Evolutionary conservation across 2,797 vertebrate genomes (phyloP).

Genomic region (Cyprinodon diabolis): DNA sequence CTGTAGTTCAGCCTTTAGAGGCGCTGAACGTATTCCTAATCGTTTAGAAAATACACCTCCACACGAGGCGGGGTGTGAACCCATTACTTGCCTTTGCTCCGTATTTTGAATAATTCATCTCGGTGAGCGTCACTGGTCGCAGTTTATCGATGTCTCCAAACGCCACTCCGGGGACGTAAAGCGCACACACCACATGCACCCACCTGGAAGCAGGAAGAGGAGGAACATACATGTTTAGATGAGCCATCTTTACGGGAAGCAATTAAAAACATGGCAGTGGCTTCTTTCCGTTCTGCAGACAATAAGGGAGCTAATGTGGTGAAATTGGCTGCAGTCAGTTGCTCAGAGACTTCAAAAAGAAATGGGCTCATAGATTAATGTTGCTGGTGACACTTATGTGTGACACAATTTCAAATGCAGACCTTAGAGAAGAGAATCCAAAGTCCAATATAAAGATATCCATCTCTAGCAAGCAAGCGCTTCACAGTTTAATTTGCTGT

Average conservation of each 20-base stretch:
- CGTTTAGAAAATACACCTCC: background rate
- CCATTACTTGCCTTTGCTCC: constrained; percentile 91
- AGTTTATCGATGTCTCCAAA: constrained; percentile 99
- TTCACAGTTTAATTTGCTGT: constrained; percentile 94
- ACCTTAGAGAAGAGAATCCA: constrained; percentile 78
- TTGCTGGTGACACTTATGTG: constrained; percentile 66
- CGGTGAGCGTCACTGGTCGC: constrained; percentile 95
- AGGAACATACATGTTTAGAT: constrained; percentile 11
- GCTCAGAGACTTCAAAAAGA: constrained; percentile 59
- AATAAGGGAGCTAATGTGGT: constrained; percentile 43
- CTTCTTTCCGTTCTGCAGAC: constrained; percentile 45
- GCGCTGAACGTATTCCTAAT: constrained; percentile 2
- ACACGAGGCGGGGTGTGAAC: background rate
- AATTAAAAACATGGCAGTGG: constrained; percentile 35
- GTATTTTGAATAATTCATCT: constrained; percentile 99
- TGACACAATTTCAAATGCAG: constrained; percentile 80
- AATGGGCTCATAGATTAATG: constrained; percentile 70
- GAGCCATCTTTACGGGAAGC: constrained; percentile 18
- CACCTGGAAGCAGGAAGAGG: constrained; percentile 81
- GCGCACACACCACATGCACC: constrained; percentile 98
- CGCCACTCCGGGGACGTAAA: constrained; percentile 98
- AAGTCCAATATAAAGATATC: constrained; percentile 94
- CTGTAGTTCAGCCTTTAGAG: background rate
- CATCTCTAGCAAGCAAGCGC: constrained; percentile 91
- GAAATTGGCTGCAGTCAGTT: constrained; percentile 54